phyloP scores from a whole-genome alignment of 2,113 vertebrate genomes.

The Megaceryle torquata region DNA sequence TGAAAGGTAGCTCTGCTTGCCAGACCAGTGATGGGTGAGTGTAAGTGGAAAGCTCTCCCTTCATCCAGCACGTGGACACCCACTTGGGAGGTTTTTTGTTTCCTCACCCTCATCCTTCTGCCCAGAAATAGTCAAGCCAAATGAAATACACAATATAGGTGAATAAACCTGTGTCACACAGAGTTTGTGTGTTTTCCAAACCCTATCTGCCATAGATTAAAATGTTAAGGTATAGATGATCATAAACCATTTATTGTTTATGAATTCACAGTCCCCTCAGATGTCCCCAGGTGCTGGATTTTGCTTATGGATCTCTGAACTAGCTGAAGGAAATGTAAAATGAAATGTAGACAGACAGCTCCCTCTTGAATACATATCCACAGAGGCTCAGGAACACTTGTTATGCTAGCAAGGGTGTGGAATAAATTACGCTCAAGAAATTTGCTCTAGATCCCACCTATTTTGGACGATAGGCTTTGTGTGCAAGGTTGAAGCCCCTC shows the following conservation, averaged over 20 bases:
- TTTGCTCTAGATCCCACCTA: constrained; percentile 40
- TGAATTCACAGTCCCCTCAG: constrained; percentile 13
- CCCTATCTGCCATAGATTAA: not conserved
- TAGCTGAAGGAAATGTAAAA: constrained; percentile 56
- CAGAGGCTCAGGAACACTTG: constrained; percentile 39
- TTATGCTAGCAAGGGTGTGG: constrained; percentile 43
- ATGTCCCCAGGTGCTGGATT: not conserved
- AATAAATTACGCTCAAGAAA: constrained; percentile 38
- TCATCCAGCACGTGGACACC: not conserved
- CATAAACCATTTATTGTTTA: constrained; percentile 39
- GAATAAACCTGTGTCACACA: not conserved
- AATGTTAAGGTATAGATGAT: not conserved
- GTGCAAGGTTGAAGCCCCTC: not conserved
- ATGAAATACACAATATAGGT: not conserved
- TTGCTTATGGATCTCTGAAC: constrained; percentile 41
- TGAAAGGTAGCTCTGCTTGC: not conserved
- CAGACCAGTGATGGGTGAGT: not conserved
- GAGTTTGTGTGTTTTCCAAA: not conserved
- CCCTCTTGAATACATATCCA: constrained; percentile 48
- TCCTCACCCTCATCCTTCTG: not conserved
- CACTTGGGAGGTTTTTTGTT: not conserved
- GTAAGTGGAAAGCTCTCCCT: not conserved
- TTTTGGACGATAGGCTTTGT: not conserved
- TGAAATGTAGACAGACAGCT: constrained; percentile 51
- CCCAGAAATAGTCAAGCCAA: not conserved